A percentile compares a stretch with the other conserved stretches of the same genome.
Evolutionary conservation across 2,797 vertebrate genomes (phyloP).

Genomic region (Diglossa cyanea): DNA sequence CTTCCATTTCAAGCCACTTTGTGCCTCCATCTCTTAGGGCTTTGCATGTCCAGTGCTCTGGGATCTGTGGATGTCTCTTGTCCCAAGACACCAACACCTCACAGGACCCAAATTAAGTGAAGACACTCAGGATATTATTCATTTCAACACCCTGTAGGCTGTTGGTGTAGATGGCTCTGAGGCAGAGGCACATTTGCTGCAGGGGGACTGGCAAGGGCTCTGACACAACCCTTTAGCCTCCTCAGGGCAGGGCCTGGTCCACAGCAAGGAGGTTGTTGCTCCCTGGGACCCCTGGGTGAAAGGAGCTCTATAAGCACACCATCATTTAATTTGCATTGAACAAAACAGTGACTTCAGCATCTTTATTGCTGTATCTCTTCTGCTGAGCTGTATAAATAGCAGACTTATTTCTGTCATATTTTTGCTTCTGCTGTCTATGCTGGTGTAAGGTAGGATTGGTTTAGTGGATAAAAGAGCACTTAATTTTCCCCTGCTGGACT

Average conservation of each 20-base stretch:
- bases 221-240: background rate
- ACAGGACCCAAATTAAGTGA: background rate
- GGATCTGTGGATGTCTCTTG: background rate
- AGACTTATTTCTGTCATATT: constrained; percentile 21
- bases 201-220: background rate
- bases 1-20: background rate
- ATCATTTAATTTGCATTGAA: background rate
- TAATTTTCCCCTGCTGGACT: constrained; percentile 28
- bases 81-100: background rate
- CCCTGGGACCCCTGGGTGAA: background rate
- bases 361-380: background rate
- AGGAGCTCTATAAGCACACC: background rate
- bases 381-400: constrained; percentile 3
- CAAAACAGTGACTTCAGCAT: background rate
- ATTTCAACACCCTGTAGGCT: background rate
- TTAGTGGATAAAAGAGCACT: constrained; percentile 18
- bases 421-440: background rate
- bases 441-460: background rate
- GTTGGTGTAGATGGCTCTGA: background rate
- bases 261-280: background rate
- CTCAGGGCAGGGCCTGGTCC: background rate
- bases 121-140: rapidly evolving
- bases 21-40: background rate
- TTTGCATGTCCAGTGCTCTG: rapidly evolving
- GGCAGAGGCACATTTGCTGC: background rate